phyloP scores from a whole-genome alignment of 2,797 vertebrate species.

The Gorsachius magnificus region DNA sequence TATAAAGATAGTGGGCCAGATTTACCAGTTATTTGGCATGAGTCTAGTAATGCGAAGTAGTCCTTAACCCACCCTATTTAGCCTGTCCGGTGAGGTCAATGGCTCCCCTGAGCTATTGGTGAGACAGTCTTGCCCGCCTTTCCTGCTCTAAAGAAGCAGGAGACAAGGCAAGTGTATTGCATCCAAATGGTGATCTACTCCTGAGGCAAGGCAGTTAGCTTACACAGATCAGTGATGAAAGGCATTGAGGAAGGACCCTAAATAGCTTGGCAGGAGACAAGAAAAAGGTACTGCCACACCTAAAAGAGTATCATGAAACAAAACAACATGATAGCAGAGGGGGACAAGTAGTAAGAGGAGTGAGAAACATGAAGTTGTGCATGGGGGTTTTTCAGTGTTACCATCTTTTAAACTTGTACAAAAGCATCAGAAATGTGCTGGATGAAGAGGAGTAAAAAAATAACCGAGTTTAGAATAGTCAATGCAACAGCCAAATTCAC shows the following conservation, averaged over 20 bases:
- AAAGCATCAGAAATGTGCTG: not conserved
- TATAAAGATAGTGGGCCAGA: not conserved
- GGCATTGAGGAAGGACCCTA: not conserved
- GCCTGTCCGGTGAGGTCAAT: not conserved
- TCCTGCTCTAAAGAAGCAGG: not conserved
- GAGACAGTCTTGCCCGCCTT: not conserved
- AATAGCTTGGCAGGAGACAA: not conserved
- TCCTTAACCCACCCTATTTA: not conserved
- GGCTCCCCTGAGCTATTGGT: not conserved
- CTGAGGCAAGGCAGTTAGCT: not conserved
- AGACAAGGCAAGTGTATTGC: not conserved
- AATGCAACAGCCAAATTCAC: conserved; percentile 39
- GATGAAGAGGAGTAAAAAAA: conserved; percentile 2
- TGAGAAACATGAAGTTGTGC: not conserved
- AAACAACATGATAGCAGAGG: not conserved
- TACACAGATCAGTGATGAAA: not conserved
- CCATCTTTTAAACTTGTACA: not conserved
- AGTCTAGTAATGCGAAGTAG: not conserved
- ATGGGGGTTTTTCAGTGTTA: not conserved
- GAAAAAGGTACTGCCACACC: not conserved
- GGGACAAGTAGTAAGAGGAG: not conserved
- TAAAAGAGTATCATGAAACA: not conserved
- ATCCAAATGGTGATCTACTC: not conserved
- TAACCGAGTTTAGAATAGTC: not conserved
- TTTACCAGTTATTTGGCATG: not conserved